A percentile compares a stretch with the other conserved stretches of the same genome.
phyloP scores from a whole-genome alignment of 2,888 invertebrate species.

The Coecobrya sp. region DNA sequence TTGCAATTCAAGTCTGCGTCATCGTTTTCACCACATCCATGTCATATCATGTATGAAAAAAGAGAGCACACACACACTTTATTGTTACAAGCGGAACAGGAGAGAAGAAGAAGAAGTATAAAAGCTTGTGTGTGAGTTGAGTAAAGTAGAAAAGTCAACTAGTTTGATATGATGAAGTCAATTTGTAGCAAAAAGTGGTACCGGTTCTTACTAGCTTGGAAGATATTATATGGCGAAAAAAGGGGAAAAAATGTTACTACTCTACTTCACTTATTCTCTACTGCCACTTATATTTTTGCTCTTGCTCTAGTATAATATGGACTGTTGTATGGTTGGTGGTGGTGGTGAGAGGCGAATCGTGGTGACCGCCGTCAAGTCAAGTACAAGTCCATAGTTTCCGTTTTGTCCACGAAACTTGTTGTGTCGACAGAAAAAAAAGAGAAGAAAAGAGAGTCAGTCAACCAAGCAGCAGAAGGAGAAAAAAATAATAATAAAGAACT shows the following conservation, averaged over 20 bases:
- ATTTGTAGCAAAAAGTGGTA: neutral
- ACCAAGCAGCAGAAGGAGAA: neutral
- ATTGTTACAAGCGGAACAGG: neutral
- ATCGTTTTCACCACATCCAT: constrained; percentile 17
- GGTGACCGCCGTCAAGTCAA: constrained; percentile 18
- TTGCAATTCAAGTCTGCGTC: constrained; percentile 32
- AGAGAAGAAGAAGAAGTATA: neutral
- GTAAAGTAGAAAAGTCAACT: neutral
- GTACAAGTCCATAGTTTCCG: constrained; percentile 70
- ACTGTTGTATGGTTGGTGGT: too few species aligned
- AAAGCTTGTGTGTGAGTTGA: neutral
- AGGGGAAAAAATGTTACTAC: too few species aligned
- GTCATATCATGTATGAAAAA: neutral
- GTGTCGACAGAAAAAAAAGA: constrained; percentile 38
- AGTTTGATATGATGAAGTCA: neutral
- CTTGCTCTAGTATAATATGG: neutral
- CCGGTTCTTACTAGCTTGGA: neutral
- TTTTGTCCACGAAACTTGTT: constrained; percentile 70
- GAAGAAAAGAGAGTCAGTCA: constrained; percentile 25
- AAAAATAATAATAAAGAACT: neutral
- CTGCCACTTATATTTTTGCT: neutral
- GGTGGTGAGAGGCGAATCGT: too few species aligned
- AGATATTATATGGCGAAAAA: too few species aligned
- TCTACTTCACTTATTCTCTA: too few species aligned
- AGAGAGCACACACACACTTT: neutral